Base-by-base conservation (phyloP, 2,888 invertebrate genomes). In the Netelia inedita region DNA sequence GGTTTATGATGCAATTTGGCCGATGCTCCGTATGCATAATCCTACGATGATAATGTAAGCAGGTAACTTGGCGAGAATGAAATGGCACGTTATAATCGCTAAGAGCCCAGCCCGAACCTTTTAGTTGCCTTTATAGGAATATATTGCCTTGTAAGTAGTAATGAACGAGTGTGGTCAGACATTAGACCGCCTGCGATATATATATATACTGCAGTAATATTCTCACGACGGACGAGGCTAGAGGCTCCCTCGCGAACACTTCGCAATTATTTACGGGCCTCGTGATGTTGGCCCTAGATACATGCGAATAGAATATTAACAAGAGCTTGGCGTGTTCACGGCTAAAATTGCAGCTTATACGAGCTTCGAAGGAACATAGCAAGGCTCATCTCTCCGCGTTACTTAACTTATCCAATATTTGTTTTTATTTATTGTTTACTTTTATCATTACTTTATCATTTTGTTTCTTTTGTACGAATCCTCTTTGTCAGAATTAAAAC, bases 261-360 rank as follows among this genome's bases (percentile, higher is more conserved):
- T 65, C 41, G 57, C 65, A 65, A 74, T 83, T 79, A 83, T 83
- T 79, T 79, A 83, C 63, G 43, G 73, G 28, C 5, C 68, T 53
- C 46, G 66, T 59, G 43, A 69, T 79, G 74, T 75, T 71, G 61
- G 59, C 61, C 55, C 65, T 16, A 65, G 79, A 71, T 79, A 83
- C 79, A 65, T 79, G 79, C 83, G 74, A 79, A 69, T 71, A 28
- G 69, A 83, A 79, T 69, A 79, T 79, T 83, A 83, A 83, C 65
- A 71, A 59, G 75, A 73, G 50, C 23, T 41, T 74, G 6, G 35
- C 16, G 19, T 21, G 57, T 43, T 74, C 57, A 16, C 53, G 19
- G 41, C 1, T 23, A 59, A 71, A 35, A 71, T 55, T 76, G 76
- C 74, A 65, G 23, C 65, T 61, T 69, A 43, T 55, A 19, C 46